Evolutionary conservation across 1,140 invertebrate genomes (phyloP), one percentile per base, ranked within the genome.

Genomic region (Aphelenchoides avenae): DNA sequence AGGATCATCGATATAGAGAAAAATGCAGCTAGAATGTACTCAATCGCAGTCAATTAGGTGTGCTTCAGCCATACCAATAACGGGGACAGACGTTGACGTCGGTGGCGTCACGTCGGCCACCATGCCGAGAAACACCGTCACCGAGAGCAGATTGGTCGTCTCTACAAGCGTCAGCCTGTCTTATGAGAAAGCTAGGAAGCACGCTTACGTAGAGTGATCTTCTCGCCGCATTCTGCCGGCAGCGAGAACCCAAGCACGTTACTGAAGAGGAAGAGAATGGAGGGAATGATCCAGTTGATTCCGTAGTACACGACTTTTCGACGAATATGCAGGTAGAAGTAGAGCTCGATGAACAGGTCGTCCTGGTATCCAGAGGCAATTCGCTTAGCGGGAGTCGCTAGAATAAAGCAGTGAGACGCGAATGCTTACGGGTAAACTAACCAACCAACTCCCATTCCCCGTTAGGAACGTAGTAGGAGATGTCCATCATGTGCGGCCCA

Each of bases 101-200:
- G 89, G 89, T 13, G 89, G 89, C 62, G 91, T 81, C 26, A 86
- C 88, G 75, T 91, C 89, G 27, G 4, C 9, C 15, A 61, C 57
- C 27, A 89, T 89, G 87, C 91, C 91, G 1, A 92, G 81, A 77
- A 91, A 92, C 5, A 92, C 89, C 0, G 89, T 91, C 86, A 92
- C 90, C 0, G 89, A 90, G 1, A 92, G 82, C 1, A 92, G 81
- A 1, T 89, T 89, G 46, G 88, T 90, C 52, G 91, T 91, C 53
- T 75, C 71, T 74, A 30, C 51, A 73, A 60, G 7, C 11, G 1
- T 61, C 31, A n/a, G 20, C 18, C 3, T 18, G 1, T 54, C 13
- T 29, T 22, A 49, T 9, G 1, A 1, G 1, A 22, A 47, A 48
- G 13, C 11, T 26, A 11, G 15, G 27, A 0, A 26, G 13, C 6